Conservation (phyloP, 2,888 invertebrate genomes). For the Drosophila ezoana region DNA sequence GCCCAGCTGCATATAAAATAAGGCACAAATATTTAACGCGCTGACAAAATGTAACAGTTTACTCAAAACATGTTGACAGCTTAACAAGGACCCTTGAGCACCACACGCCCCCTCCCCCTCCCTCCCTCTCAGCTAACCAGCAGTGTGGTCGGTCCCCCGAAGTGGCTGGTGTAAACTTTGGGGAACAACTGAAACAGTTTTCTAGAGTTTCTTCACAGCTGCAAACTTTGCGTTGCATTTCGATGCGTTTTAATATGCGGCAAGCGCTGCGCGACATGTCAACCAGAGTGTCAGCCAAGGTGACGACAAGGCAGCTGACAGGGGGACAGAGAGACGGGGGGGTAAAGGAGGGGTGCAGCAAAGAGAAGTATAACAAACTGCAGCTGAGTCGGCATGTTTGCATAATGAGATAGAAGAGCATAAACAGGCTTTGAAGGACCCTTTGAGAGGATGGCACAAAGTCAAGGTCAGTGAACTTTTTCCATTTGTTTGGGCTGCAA, state of each 20-base stretch:
- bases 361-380: slow-evolving; percentile 11
- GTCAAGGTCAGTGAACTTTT: slow-evolving; percentile 33
- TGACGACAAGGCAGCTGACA: slow-evolving; percentile 34
- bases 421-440: slow-evolving; percentile 11
- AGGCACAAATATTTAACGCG: slow-evolving; percentile 36
- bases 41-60: slow-evolving; percentile 60
- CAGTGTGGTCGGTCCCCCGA: neutral
- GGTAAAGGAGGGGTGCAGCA: neutral
- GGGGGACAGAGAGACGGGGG: neutral
- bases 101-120: neutral
- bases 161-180: slow-evolving; percentile 48
- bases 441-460: neutral
- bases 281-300: slow-evolving; percentile 61
- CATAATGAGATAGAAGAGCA: slow-evolving; percentile 22
- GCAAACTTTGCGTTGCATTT: slow-evolving; percentile 62
- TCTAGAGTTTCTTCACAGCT: slow-evolving; percentile 25
- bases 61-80: slow-evolving; percentile 76
- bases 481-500: neutral
- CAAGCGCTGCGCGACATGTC: slow-evolving; percentile 58
- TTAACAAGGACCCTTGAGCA: slow-evolving; percentile 53
- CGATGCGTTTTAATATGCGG: slow-evolving; percentile 67
- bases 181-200: slow-evolving; percentile 50
- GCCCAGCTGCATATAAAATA: slow-evolving; percentile 43
- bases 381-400: slow-evolving; percentile 31
- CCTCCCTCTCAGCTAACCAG: slow-evolving; percentile 23